Conservation (phyloP, 2,888 invertebrate genomes). For the Eupithecia subumbrata region DNA sequence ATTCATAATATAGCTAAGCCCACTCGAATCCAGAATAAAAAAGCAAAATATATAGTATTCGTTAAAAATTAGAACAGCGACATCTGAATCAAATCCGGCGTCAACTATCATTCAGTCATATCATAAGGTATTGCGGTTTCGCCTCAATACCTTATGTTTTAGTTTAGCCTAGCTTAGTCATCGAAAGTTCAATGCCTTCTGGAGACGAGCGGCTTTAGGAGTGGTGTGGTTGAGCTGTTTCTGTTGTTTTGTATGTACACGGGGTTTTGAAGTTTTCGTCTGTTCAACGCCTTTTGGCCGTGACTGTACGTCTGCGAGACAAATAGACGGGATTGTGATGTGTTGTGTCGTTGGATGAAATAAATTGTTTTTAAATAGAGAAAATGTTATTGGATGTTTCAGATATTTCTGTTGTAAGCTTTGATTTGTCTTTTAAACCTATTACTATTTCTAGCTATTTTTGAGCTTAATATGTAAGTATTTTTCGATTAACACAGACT, state of each 20-base stretch:
- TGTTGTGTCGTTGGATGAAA: slow-evolving; percentile 43
- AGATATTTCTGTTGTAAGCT: slow-evolving; percentile 13
- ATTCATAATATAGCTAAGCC: neutral
- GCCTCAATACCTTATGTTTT: no score
- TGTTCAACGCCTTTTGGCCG: neutral
- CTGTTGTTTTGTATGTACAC: neutral
- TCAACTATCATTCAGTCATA: no score
- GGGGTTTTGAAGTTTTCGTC: neutral
- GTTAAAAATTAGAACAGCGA: neutral
- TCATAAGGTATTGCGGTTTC: no score
- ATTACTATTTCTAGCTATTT: neutral
- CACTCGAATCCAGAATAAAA: neutral
- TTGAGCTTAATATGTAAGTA: neutral
- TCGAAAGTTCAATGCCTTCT: neutral
- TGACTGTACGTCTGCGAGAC: slow-evolving; percentile 55
- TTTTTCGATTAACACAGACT: neutral
- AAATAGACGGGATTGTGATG: slow-evolving; percentile 59
- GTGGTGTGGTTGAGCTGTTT: neutral
- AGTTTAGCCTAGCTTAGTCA: neutral
- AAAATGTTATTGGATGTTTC: slow-evolving; percentile 19
- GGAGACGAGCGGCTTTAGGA: neutral
- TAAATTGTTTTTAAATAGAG: slow-evolving; percentile 44
- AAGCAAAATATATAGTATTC: neutral
- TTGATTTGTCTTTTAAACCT: slow-evolving; percentile 4
- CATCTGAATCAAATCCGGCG: neutral